These are phyloP conservation scores for Acanthococcus lagerstroemiae DNA, from an alignment of 2,888 invertebrate species.

Conservation along the genomic window DNA sequence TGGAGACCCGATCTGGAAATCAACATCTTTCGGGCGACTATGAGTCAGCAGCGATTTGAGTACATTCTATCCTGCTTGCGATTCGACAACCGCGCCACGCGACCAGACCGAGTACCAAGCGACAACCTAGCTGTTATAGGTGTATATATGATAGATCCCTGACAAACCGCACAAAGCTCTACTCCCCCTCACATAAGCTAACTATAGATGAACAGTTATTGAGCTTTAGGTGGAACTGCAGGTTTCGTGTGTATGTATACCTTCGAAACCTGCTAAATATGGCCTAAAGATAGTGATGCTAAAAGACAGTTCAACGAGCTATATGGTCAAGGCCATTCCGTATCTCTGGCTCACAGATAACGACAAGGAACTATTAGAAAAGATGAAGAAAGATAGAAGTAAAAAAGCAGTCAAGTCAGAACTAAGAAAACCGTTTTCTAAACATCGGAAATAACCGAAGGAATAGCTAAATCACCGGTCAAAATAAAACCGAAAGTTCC, in stretches of 20 bases:
- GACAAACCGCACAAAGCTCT: background rate
- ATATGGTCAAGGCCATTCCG: background rate
- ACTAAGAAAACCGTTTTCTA: background rate
- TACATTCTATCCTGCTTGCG: background rate
- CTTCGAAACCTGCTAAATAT: constrained; percentile 4
- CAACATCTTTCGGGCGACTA: too few relatives aligned
- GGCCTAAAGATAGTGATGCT: background rate
- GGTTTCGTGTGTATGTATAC: background rate
- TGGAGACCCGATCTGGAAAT: too few relatives aligned
- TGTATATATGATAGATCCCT: background rate
- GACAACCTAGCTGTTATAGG: background rate
- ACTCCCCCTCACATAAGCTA: background rate
- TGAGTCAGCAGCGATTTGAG: background rate
- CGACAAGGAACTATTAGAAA: too few relatives aligned
- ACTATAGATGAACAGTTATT: constrained; percentile 1
- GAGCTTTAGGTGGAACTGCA: background rate
- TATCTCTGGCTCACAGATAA: too few relatives aligned
- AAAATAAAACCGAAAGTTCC: too few relatives aligned
- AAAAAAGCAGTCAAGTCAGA: background rate
- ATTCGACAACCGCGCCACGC: background rate
- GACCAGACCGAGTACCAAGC: background rate
- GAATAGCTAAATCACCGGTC: background rate
- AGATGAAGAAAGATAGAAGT: background rate
- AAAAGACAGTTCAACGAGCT: background rate
- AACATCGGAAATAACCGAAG: background rate